Evolutionary conservation across 2,888 invertebrate genomes (phyloP).

Genomic region (Drosophila subsilvestris): DNA sequence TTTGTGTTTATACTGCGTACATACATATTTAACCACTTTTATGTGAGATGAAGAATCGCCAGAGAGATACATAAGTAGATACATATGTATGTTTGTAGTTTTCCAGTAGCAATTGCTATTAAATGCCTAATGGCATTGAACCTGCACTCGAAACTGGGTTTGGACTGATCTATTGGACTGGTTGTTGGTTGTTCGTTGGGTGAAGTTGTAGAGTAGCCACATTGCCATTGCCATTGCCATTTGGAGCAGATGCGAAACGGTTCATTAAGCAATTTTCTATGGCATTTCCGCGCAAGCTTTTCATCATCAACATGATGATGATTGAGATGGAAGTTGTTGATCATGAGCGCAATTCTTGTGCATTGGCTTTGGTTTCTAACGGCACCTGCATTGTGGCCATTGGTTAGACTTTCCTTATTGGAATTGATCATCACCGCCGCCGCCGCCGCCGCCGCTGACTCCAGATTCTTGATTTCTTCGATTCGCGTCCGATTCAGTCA

Average conservation of each 20-base stretch:
- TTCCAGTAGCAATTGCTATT: constrained; percentile 8
- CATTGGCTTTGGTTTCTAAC: constrained; percentile 58
- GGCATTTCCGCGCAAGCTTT: constrained; percentile 63
- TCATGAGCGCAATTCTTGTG: constrained; percentile 28
- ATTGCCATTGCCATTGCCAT: constrained; percentile 58
- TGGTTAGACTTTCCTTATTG: constrained; percentile 52
- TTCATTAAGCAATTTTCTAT: constrained; percentile 74
- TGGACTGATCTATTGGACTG: constrained; percentile 29
- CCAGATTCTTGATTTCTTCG: constrained; percentile 7
- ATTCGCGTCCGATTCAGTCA: constrained; percentile 8
- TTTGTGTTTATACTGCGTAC: constrained; percentile 41
- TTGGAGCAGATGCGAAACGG: constrained; percentile 68
- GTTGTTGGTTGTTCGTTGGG: constrained; percentile 17
- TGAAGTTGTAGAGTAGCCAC: constrained; percentile 46
- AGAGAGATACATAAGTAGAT: background rate
- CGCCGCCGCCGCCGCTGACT: background rate
- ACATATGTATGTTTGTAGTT: constrained; percentile 18
- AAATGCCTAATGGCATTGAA: constrained; percentile 63
- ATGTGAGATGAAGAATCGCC: constrained; percentile 7
- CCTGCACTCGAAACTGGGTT: constrained; percentile 43
- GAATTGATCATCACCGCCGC: constrained; percentile 28
- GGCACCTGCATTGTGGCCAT: constrained; percentile 54
- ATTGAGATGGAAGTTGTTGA: background rate
- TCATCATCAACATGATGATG: constrained; percentile 44
- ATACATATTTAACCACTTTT: constrained; percentile 50